Evolutionary conservation across 1,140 invertebrate genomes (phyloP).

Genomic region (Aphis gossypii): DNA sequence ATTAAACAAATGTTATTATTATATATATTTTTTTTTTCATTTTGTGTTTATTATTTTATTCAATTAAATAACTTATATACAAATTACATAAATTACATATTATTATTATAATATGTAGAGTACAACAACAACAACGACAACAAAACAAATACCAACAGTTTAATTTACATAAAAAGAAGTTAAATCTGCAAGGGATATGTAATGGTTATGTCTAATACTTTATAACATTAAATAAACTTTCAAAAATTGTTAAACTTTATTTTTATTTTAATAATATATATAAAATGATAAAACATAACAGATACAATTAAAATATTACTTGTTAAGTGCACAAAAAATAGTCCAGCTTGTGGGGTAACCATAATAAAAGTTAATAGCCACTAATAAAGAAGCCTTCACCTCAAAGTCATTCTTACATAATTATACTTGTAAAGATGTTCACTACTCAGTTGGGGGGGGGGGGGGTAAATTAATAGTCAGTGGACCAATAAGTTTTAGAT

Average conservation of each 20-base stretch:
- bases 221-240: slow-evolving; percentile 28
- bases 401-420: slow-evolving; percentile 21
- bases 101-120: not conserved
- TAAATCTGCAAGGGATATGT: not conserved
- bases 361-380: slow-evolving; percentile 1
- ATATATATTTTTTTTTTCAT: not conserved
- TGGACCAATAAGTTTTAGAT: not conserved
- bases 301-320: not conserved
- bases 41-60: slow-evolving; percentile 17
- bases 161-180: not conserved
- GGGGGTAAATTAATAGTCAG: not conserved
- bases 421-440: slow-evolving; percentile 1
- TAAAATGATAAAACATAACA: slow-evolving; percentile 23
- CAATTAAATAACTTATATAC: slow-evolving; percentile 17
- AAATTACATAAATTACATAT: not conserved
- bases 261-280: not conserved
- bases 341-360: slow-evolving; percentile 20
- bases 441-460: not conserved
- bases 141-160: not conserved
- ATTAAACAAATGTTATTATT: slow-evolving; percentile 16
- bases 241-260: not conserved
- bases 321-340: slow-evolving; percentile 35
- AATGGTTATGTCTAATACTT: not conserved
- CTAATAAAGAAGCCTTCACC: slow-evolving; percentile 26
- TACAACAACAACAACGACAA: not conserved